Conservation (phyloP, 2,113 vertebrate genomes). For the Zosterops lateralis region DNA sequence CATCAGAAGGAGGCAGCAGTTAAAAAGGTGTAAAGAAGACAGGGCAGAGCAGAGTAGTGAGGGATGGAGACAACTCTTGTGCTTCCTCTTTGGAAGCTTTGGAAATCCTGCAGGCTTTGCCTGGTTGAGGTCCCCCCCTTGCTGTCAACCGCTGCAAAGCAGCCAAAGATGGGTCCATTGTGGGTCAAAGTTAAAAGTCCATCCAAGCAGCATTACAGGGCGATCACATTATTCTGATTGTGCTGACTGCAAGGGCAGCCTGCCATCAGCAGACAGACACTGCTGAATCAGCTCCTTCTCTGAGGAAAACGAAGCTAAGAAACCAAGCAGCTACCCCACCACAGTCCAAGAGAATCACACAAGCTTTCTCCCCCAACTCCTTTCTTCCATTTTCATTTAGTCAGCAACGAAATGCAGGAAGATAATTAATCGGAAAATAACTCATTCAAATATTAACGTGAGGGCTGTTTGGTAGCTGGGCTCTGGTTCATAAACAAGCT, state of each 20-base stretch:
- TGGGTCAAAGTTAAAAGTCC: neutral
- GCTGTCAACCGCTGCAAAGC: neutral
- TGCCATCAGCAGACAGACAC: neutral
- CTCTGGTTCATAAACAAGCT: neutral
- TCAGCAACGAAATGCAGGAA: neutral
- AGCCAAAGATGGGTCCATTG: accelerated
- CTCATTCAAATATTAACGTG: neutral
- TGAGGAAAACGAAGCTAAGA: neutral
- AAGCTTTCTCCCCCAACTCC: neutral
- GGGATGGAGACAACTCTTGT: neutral
- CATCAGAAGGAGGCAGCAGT: neutral
- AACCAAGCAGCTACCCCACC: neutral
- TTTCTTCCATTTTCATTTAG: neutral
- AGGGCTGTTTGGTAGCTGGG: neutral
- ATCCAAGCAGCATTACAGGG: neutral
- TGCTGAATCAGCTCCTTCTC: constrained; percentile 10
- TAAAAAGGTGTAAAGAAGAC: neutral
- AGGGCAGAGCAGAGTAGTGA: neutral
- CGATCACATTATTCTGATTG: neutral
- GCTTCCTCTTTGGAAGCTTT: neutral
- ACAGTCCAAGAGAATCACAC: neutral
- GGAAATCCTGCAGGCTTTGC: neutral
- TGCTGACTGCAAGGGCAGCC: neutral
- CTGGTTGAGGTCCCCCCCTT: neutral
- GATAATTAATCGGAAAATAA: neutral